Conservation (phyloP, 2,797 vertebrate species). For the Xenops minutus region DNA sequence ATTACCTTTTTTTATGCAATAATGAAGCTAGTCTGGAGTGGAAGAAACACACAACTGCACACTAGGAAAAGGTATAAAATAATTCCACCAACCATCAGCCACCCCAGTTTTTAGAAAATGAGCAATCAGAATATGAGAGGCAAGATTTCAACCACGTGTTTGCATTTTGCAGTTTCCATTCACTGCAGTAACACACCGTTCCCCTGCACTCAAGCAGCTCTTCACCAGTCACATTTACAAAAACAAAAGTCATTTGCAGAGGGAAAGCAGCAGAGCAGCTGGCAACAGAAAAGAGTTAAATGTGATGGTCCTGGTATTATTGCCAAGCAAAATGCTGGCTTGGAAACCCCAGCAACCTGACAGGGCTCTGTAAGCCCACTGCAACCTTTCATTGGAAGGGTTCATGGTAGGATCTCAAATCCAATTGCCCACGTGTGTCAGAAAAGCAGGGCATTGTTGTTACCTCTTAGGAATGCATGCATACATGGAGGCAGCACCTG, state of each 20-base stretch:
- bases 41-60: background rate
- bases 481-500: background rate
- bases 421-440: background rate
- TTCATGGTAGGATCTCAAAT: background rate
- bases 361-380: background rate
- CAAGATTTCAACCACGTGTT: background rate
- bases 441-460: background rate
- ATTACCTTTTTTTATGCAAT: background rate
- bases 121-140: background rate
- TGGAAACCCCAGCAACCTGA: background rate
- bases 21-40: background rate
- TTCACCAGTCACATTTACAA: background rate
- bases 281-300: background rate
- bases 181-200: background rate
- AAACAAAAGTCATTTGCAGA: background rate
- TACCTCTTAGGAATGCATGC: background rate
- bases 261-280: slow-evolving; percentile 10
- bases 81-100: background rate
- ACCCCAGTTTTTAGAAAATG: background rate
- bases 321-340: background rate
- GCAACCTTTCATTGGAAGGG: background rate
- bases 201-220: background rate
- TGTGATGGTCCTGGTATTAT: background rate
- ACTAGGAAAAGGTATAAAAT: background rate
- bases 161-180: background rate